A percentile compares a stretch with the other conserved stretches of the same genome.
Conservation (phyloP, 2,797 vertebrate species). For the Pogoniulus pusillus region DNA sequence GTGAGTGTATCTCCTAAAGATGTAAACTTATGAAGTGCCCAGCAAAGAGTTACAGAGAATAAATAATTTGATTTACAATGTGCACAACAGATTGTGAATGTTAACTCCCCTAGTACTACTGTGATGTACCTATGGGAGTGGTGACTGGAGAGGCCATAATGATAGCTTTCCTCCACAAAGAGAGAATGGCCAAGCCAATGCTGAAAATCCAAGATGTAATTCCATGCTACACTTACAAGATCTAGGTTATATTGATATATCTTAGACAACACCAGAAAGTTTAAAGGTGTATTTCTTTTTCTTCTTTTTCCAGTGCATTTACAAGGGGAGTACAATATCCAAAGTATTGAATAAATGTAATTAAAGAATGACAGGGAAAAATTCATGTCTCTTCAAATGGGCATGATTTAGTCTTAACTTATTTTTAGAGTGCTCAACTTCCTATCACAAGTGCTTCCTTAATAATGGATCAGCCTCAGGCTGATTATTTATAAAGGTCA, state of each 20-base stretch:
- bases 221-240: too few species aligned
- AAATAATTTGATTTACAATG: neutral
- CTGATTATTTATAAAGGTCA: neutral
- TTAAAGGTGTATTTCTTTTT: too few species aligned
- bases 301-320: neutral
- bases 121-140: too few species aligned
- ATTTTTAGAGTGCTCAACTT: neutral
- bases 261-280: too few species aligned
- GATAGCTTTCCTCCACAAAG: too few species aligned
- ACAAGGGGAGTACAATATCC: neutral
- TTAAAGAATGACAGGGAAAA: neutral
- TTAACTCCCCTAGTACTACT: neutral
- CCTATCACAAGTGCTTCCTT: neutral
- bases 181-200: too few species aligned
- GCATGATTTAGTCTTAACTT: neutral
- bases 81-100: neutral
- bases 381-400: neutral
- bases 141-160: too few species aligned
- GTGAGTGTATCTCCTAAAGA: neutral
- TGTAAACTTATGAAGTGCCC: neutral
- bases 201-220: too few species aligned
- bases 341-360: neutral
- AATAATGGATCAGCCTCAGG: neutral
- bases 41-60: neutral
- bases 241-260: too few species aligned